Conservation (phyloP, 1,140 invertebrate species). For the Drosophila biarmipes region DNA sequence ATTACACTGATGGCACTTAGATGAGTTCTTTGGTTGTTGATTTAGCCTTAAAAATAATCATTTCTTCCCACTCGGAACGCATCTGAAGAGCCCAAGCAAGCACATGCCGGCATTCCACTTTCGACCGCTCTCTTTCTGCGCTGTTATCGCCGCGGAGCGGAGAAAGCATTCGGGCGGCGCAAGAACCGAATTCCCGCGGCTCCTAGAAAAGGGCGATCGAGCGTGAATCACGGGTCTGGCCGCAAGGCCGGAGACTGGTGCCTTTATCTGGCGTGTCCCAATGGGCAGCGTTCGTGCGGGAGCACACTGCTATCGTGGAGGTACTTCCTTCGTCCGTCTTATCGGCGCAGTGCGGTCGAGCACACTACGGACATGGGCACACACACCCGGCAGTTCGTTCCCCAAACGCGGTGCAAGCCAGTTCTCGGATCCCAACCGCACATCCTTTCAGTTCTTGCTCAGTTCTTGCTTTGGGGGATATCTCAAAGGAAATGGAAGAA, state of each 20-base stretch:
- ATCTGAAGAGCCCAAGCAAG: constrained; percentile 14
- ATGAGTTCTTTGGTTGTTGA: neutral
- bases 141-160: constrained; percentile 42
- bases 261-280: constrained; percentile 67
- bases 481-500: too few species aligned
- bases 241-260: constrained; percentile 35
- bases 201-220: constrained; percentile 45
- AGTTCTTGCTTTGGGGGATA: too few species aligned
- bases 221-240: constrained; percentile 48
- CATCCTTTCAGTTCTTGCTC: neutral
- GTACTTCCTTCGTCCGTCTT: constrained; percentile 65
- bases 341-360: constrained; percentile 50
- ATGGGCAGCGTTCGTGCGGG: constrained; percentile 22
- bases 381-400: neutral
- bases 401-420: neutral
- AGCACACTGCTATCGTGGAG: constrained; percentile 21
- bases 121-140: constrained; percentile 1
- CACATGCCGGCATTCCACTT: constrained; percentile 39
- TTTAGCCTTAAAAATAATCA: neutral
- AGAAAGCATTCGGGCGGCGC: constrained; percentile 30
- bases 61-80: neutral
- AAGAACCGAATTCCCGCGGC: constrained; percentile 17
- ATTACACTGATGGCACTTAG: too few species aligned
- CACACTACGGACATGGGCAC: constrained; percentile 33
- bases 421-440: neutral